phyloP scores from a whole-genome alignment of 2,113 vertebrate genomes.

The Paralichthys olivaceus region DNA sequence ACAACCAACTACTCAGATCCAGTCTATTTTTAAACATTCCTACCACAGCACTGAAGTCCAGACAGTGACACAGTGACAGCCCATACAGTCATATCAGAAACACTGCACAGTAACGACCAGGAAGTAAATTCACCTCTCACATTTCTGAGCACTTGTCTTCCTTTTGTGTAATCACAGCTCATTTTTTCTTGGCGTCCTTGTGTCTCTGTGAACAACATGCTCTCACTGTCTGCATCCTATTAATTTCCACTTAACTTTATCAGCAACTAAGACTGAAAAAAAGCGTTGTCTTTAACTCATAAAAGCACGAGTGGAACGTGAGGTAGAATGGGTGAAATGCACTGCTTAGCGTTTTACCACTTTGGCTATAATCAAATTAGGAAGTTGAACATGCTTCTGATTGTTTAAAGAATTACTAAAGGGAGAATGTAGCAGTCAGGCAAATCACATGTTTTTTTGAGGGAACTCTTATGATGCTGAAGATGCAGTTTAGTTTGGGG shows the following conservation, averaged over 20 bases:
- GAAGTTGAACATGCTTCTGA: conserved; percentile 45
- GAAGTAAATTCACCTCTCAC: neutral
- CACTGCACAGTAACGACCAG: conserved; percentile 22
- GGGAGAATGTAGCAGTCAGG: neutral
- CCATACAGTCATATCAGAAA: conserved; percentile 38
- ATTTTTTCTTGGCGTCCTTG: conserved; percentile 10
- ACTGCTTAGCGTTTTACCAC: conserved; percentile 31
- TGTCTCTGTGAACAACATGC: conserved; percentile 2
- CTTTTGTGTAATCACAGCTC: neutral
- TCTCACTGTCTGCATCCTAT: conserved; percentile 12
- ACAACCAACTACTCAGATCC: conserved; percentile 37
- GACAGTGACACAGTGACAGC: conserved; percentile 12
- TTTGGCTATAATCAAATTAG: conserved; percentile 61
- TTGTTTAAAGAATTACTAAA: conserved; percentile 55
- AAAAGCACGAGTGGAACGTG: conserved; percentile 21
- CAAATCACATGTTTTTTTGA: conserved; percentile 31
- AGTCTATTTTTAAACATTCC: conserved; percentile 61
- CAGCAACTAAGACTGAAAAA: conserved; percentile 11
- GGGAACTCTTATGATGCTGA: conserved; percentile 15
- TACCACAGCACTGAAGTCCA: conserved; percentile 39
- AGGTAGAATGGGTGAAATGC: conserved; percentile 12
- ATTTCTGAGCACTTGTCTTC: conserved; percentile 34
- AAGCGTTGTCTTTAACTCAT: conserved; percentile 17
- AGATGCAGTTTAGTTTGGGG: conserved; percentile 17
- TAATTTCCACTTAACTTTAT: conserved; percentile 29